Conservation (phyloP, 30 jellyfish, hydroid and myxozoan genomes). For the Nemopilema nomurai region DNA sequence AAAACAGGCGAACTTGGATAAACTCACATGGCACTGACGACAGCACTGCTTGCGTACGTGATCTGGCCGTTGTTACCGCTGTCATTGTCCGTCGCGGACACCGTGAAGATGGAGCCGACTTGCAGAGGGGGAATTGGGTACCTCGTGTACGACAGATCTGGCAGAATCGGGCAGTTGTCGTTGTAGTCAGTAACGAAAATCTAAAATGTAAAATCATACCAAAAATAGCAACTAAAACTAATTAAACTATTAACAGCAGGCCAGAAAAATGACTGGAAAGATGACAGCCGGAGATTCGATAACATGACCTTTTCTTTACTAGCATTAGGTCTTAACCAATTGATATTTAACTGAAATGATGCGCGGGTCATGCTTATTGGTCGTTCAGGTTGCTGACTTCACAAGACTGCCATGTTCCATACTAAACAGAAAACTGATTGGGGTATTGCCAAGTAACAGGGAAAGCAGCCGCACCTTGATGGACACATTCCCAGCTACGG, state of each 20-base stretch:
- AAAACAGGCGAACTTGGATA: too few species aligned
- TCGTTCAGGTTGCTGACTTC: too few species aligned
- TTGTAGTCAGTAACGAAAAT: constrained; percentile 57
- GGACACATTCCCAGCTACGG: constrained; percentile 59
- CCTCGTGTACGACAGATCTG: constrained; percentile 26
- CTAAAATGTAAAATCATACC: constrained; percentile 25
- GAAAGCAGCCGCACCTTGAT: constrained; percentile 42
- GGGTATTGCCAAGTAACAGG: too few species aligned
- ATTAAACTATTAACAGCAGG: not conserved
- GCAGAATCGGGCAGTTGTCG: constrained; percentile 85
- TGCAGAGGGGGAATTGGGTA: constrained; percentile 85
- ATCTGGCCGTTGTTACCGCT: constrained; percentile 80
- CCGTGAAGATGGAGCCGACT: constrained; percentile 41
- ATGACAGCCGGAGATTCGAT: too few species aligned
- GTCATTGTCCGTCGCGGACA: constrained; percentile 78
- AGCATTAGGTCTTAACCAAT: too few species aligned
- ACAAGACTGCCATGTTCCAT: too few species aligned
- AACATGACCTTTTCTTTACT: too few species aligned
- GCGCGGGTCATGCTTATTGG: too few species aligned
- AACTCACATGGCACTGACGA: constrained; percentile 60
- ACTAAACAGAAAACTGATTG: too few species aligned
- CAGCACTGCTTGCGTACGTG: constrained; percentile 60
- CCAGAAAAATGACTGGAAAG: not conserved
- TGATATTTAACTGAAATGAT: too few species aligned
- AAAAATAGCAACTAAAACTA: not conserved